A percentile compares a stretch with the other conserved stretches of the same genome.
phyloP scores from a whole-genome alignment of 2,797 vertebrate genomes.

The Sebastes cheni region DNA sequence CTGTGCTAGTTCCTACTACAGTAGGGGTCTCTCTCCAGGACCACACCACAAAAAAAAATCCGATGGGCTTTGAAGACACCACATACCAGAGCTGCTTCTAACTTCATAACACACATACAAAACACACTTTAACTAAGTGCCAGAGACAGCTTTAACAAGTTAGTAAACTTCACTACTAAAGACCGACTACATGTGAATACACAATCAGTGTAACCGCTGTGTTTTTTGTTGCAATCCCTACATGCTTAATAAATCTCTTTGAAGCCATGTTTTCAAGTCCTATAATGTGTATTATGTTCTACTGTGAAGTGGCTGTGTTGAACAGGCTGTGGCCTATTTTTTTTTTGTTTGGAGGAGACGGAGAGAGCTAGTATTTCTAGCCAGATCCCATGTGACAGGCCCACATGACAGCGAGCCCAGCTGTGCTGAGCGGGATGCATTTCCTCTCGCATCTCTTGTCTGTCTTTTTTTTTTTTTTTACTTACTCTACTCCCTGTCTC shows the following conservation, averaged over 20 bases:
- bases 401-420: constrained; percentile 51
- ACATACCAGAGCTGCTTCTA: no score
- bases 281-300: constrained; percentile 8
- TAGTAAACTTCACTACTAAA: background rate
- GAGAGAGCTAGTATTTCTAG: constrained; percentile 45
- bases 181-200: background rate
- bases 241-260: constrained; percentile 30
- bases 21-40: no score
- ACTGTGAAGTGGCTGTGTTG: constrained; percentile 34
- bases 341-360: constrained; percentile 46
- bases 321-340: constrained; percentile 62
- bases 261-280: constrained; percentile 6
- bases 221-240: background rate
- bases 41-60: no score
- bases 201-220: constrained; percentile 2
- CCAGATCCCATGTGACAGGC: constrained; percentile 59
- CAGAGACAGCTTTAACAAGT: background rate
- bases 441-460: constrained; percentile 34
- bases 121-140: no score
- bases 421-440: constrained; percentile 42
- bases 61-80: no score
- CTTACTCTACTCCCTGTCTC: background rate
- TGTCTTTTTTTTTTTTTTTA: background rate
- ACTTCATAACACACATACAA: no score
- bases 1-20: no score